Evolutionary conservation across 1,140 invertebrate species (phyloP), one percentile per base, ranked within the genome.

Genomic region (Laodelphax striatellus): DNA sequence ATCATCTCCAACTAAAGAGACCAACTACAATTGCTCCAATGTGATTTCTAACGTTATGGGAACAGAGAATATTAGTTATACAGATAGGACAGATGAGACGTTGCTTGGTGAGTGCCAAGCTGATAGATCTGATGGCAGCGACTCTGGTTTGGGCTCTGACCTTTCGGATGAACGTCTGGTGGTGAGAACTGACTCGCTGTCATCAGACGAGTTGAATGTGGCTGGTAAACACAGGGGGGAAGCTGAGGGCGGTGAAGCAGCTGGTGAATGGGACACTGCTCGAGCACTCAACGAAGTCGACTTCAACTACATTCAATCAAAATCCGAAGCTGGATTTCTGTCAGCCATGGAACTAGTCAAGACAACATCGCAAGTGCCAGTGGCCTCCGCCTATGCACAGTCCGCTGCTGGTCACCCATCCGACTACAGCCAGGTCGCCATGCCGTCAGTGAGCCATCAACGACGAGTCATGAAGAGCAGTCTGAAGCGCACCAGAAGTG

Each of bases 51-150:
- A 44, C 17, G 43, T 44, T 14, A n/a, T 44, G 1, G 46, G 46
- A 50, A 17, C 46, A 10, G 46, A 50, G 21, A 50, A 50, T 50
- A 9, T 38, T 11, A 50, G 46, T 17, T 50, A 50, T 17, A 17
- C 46, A 19, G 46, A 50, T 17, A 50, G 46, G 21, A 11, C 21
- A 14, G 59, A 60, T 21, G 59, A 60, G 19, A 55, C 59, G 44
- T 55, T 55, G 19, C 41, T 60, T 2, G 31, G 59, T 55, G 58
- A 60, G 14, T 60, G 52, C 19, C 58, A 52, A 24, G 11, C 58
- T 38, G 73, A 82, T 5, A 72, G 85, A 58, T 87, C 84, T 8
- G 87, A 90, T 69, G 86, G 86, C 4, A 90, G 87, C 52, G 88
- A 90, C 71, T 90, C 87, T 1, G 88, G 88, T 0, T 68, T 91